Percentiles rank a stretch among this genome's conserved stretches.
phyloP scores from a whole-genome alignment of 2,888 invertebrate genomes.

The Parnassius glacialis region DNA sequence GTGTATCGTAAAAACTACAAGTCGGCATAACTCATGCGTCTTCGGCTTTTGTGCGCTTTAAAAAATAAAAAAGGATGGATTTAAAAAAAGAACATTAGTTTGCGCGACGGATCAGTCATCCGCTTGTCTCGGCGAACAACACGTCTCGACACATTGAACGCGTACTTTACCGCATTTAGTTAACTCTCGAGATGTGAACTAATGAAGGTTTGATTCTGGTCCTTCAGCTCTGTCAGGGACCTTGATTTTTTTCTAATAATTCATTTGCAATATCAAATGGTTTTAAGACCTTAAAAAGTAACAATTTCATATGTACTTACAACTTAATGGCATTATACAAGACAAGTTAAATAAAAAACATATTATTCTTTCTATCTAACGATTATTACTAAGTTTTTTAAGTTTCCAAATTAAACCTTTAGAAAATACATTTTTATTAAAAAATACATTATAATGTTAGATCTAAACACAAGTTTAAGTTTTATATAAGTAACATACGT shows the following conservation, averaged over 20 bases:
- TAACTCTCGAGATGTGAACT: slow-evolving; percentile 49
- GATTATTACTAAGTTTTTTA: too few species aligned
- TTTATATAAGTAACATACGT: too few species aligned
- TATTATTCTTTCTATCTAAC: too few species aligned
- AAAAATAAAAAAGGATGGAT: slow-evolving; percentile 62
- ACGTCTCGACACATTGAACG: slow-evolving; percentile 61
- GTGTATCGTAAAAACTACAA: slow-evolving; percentile 76
- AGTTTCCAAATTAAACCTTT: too few species aligned
- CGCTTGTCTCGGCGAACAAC: slow-evolving; percentile 60
- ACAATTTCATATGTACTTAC: too few species aligned
- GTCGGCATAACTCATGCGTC: slow-evolving; percentile 74
- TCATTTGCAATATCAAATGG: too few species aligned
- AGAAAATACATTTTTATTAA: too few species aligned
- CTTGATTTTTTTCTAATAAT: slow-evolving; percentile 10
- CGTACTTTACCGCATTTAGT: slow-evolving; percentile 49
- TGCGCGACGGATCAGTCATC: slow-evolving; percentile 76
- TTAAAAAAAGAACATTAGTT: slow-evolving; percentile 74
- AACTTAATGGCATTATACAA: too few species aligned
- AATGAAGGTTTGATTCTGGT: slow-evolving; percentile 64
- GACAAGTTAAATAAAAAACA: too few species aligned
- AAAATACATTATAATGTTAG: too few species aligned
- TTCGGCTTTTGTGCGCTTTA: slow-evolving; percentile 68
- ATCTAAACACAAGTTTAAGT: too few species aligned
- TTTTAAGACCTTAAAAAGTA: too few species aligned
- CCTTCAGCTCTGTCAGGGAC: slow-evolving; percentile 36